Conservation (phyloP, 2,113 vertebrate genomes). For the Cairina moschata region DNA sequence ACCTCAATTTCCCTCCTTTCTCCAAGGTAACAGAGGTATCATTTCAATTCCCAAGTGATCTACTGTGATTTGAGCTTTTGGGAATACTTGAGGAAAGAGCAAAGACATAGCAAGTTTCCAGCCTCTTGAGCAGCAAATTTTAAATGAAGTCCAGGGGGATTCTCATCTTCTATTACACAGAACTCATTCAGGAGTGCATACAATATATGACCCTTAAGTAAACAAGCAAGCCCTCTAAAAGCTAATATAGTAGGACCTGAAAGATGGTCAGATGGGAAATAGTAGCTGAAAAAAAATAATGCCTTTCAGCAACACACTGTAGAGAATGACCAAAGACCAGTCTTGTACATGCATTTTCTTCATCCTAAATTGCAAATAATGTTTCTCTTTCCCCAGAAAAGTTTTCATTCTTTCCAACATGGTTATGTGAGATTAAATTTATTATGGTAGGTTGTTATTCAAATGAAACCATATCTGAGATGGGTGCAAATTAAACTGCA, state of each 20-base stretch:
- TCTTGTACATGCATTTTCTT: neutral
- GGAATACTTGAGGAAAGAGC: conserved; percentile 49
- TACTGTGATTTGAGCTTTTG: conserved; percentile 27
- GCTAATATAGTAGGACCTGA: neutral
- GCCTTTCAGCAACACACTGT: neutral
- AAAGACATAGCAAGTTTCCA: neutral
- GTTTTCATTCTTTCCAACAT: neutral
- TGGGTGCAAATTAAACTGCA: neutral
- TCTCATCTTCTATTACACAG: conserved; percentile 7
- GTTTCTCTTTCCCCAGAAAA: neutral
- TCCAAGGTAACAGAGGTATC: conserved; percentile 48
- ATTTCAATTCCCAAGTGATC: conserved; percentile 47
- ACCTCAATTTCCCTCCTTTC: conserved; percentile 69
- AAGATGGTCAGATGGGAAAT: neutral
- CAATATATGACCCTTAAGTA: neutral
- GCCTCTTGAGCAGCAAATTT: conserved; percentile 42
- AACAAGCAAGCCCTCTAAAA: conserved; percentile 10
- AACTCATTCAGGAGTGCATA: neutral
- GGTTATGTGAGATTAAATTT: neutral
- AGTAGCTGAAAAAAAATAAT: neutral
- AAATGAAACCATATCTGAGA: neutral
- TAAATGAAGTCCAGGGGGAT: conserved; percentile 48
- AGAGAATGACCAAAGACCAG: neutral
- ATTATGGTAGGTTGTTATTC: neutral
- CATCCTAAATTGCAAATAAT: neutral